Evolutionary conservation across 92 coral and sea anemone species (phyloP).

Genomic region (Umimayanthus chanpuru): DNA sequence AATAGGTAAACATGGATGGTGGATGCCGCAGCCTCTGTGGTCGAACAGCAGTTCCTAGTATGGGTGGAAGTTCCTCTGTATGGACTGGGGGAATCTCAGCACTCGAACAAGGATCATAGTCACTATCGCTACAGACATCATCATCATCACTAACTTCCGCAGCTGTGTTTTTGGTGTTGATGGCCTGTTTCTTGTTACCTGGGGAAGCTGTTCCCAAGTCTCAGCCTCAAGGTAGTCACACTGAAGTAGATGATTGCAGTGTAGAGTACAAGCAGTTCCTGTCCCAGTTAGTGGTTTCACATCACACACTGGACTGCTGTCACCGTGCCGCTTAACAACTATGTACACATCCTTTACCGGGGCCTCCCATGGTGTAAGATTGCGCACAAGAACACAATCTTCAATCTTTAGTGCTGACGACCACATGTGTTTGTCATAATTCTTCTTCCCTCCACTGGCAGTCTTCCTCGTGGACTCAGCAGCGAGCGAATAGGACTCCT

Average conservation of each 20-base stretch:
- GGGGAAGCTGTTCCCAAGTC: constrained; percentile 15
- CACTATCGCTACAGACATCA: constrained; percentile 9
- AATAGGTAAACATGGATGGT: constrained; percentile 29
- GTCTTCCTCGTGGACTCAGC: background rate
- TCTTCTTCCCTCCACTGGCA: constrained; percentile 1
- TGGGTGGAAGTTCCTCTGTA: background rate
- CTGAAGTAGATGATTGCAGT: constrained; percentile 54
- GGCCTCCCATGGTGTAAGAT: constrained; percentile 59
- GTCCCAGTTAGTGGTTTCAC: background rate
- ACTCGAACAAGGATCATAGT: background rate
- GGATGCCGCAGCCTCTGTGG: constrained; percentile 12
- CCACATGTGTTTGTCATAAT: background rate
- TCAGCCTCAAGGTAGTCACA: constrained; percentile 48
- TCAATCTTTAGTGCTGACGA: background rate
- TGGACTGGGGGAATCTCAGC: too few species aligned
- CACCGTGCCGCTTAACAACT: background rate
- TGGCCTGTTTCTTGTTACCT: constrained; percentile 1
- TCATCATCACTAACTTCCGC: constrained; percentile 5
- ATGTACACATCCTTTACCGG: constrained; percentile 21
- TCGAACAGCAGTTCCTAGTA: constrained; percentile 2
- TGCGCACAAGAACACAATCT: constrained; percentile 47
- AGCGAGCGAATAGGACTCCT: constrained; percentile 38
- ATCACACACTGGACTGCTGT: background rate
- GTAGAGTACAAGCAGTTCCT: constrained; percentile 48
- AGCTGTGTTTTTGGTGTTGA: background rate